Base-by-base conservation (phyloP, 2,888 invertebrate genomes). In the Pharmacophagus antenor region DNA sequence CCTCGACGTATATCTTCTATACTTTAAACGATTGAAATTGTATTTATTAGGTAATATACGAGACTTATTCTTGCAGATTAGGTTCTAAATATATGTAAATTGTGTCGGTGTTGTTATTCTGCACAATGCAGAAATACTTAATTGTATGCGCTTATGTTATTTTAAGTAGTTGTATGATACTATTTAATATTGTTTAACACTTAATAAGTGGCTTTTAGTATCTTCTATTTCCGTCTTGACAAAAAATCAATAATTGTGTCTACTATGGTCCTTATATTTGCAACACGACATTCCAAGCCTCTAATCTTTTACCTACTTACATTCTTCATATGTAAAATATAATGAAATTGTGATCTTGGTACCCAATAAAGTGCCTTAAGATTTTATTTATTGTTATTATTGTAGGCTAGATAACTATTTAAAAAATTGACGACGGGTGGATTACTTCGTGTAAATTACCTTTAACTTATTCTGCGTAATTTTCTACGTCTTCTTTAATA, bases 21-120 rank as follows among this genome's bases (percentile, higher is more conserved):
- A 74, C 74, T 76, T n/a, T 76, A 72, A 71, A 70, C 67, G 71
- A 73, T 79, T 74, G 77, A 77, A 75, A 79, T 77, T 75, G 63
- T 86, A 89, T 89, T 90, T 89, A 89, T 88, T 86, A 89, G 82
- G 86, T 88, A 87, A 66, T 54, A 55, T 67, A 65, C 66, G 56
- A 42, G 56, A 56, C 60, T 56, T 61, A 51, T 60, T 56, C 48
- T 56, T 55, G 56, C 80, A 73, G 79, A 58, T 64, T 79, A 77
- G 82, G 76, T 71, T 80, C 77, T 74, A 74, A 76, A 77, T 85
- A 84, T 86, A 85, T 90, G 89, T 90, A 90, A 89, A 90, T 89
- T 89, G 85, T 86, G 88, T 88, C 88, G 83, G 86, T 88, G 89
- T 87, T 89, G 90, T 90, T 90, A 90, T 90, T 90, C 90, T 90